These are phyloP conservation scores for Syngnathus floridae DNA, from an alignment of 2,113 vertebrate genomes.

Conservation along the genomic window DNA sequence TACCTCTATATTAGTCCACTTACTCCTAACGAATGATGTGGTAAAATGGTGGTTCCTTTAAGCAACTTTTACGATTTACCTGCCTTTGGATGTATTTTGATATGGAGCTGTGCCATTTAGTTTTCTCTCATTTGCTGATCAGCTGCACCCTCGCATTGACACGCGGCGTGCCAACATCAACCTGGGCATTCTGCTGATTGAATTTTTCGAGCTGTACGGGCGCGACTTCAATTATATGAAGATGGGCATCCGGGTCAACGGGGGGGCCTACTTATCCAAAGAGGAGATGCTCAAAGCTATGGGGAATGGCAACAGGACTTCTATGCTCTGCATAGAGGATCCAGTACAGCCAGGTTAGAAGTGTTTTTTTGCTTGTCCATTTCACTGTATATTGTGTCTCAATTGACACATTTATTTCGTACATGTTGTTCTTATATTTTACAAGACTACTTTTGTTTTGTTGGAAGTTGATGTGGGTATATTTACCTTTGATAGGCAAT, in stretches of 20 bases:
- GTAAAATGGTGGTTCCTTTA: background rate
- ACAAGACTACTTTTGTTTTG: background rate
- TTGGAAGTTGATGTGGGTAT: background rate
- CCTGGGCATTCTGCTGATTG: conserved; percentile 95
- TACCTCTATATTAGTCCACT: too few relatives aligned
- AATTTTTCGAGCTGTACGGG: conserved; percentile 97
- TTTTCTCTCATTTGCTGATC: conserved; percentile 23
- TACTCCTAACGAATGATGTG: too few relatives aligned
- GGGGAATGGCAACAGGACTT: conserved; percentile 88
- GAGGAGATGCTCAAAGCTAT: conserved; percentile 91
- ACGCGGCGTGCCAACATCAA: conserved; percentile 85
- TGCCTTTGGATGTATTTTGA: background rate
- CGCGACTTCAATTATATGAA: conserved; percentile 96
- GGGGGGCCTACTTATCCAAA: conserved; percentile 89
- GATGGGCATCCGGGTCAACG: conserved; percentile 91
- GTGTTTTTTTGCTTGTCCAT: background rate
- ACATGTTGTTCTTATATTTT: background rate
- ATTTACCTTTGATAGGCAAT: conserved; percentile 71
- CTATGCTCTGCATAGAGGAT: conserved; percentile 96
- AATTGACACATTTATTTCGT: background rate
- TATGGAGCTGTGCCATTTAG: background rate
- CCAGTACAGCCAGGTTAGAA: conserved; percentile 82
- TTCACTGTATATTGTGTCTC: background rate
- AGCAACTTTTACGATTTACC: background rate
- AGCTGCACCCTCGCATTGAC: conserved; percentile 95